Percentiles rank a stretch among this genome's conserved stretches.
Evolutionary conservation across 2,888 invertebrate genomes (phyloP).

Genomic region (Stenurella melanura): DNA sequence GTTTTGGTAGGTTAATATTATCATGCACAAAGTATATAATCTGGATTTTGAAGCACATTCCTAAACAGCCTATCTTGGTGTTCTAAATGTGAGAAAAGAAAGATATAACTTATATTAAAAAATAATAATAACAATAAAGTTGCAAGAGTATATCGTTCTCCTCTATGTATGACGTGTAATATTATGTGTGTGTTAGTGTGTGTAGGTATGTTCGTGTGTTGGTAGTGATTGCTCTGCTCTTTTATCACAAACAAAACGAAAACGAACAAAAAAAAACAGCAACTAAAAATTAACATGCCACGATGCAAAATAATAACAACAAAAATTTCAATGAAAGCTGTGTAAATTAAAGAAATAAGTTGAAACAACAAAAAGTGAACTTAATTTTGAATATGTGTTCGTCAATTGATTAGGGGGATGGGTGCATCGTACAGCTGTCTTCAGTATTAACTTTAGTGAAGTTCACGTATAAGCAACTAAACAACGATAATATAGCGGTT

Average conservation of each 20-base stretch:
- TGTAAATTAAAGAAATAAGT: constrained; percentile 54
- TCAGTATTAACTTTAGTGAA: constrained; percentile 33
- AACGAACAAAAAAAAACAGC: constrained; percentile 64
- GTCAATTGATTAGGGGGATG: constrained; percentile 72
- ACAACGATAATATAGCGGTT: constrained; percentile 20
- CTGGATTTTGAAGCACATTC: constrained; percentile 4
- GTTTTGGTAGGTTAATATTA: constrained; percentile 6
- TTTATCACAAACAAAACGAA: constrained; percentile 63
- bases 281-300: constrained; percentile 70
- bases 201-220: constrained; percentile 51
- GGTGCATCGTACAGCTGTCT: constrained; percentile 62
- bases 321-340: constrained; percentile 60
- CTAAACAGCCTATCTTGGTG: constrained; percentile 34
- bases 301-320: constrained; percentile 67
- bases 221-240: constrained; percentile 72
- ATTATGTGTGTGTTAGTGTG: constrained; percentile 51
- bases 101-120: constrained; percentile 29
- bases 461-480: constrained; percentile 35
- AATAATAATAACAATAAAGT: constrained; percentile 6
- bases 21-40: constrained; percentile 2
- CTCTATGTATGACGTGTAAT: constrained; percentile 24
- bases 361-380: constrained; percentile 46
- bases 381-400: constrained; percentile 64
- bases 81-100: constrained; percentile 38
- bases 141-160: constrained; percentile 38